These are phyloP conservation scores for Coenonympha glycerion DNA, from an alignment of 2,888 invertebrate species.

Conservation along the genomic window DNA sequence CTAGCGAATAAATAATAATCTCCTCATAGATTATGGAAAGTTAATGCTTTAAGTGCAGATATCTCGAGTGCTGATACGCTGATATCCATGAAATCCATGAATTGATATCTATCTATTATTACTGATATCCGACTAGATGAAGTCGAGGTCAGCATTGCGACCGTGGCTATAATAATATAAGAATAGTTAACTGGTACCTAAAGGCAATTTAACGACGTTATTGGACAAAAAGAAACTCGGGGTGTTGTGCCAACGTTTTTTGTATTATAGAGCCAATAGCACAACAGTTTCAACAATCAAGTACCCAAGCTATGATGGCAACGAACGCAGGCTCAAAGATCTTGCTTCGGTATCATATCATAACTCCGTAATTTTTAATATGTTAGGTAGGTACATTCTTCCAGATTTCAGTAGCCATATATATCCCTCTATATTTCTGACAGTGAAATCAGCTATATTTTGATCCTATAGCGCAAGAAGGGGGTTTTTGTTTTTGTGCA, in stretches of 20 bases:
- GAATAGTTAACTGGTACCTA: not conserved
- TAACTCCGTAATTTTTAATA: too few relatives aligned
- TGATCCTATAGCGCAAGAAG: too few relatives aligned
- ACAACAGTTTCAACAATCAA: not conserved
- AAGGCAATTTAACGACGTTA: not conserved
- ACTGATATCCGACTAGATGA: slow-evolving; percentile 30
- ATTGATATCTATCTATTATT: slow-evolving; percentile 29
- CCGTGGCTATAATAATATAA: not conserved
- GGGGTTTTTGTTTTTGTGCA: too few relatives aligned
- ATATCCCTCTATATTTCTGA: too few relatives aligned
- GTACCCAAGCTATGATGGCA: not conserved
- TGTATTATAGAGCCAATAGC: not conserved
- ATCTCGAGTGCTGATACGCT: slow-evolving; percentile 45
- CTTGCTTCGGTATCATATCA: too few relatives aligned
- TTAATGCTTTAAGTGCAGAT: slow-evolving; percentile 48
- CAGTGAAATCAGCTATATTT: too few relatives aligned
- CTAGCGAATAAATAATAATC: slow-evolving; percentile 53
- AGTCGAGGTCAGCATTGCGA: slow-evolving; percentile 20
- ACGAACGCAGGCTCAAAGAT: too few relatives aligned
- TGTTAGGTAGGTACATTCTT: too few relatives aligned
- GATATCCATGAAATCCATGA: slow-evolving; percentile 30
- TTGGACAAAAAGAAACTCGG: slow-evolving; percentile 2
- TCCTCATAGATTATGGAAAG: slow-evolving; percentile 45
- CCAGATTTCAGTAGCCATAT: too few relatives aligned
- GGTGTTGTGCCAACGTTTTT: not conserved